Evolutionary conservation across 2,797 vertebrate species (phyloP).

Genomic region (Sebastolobus alascanus): DNA sequence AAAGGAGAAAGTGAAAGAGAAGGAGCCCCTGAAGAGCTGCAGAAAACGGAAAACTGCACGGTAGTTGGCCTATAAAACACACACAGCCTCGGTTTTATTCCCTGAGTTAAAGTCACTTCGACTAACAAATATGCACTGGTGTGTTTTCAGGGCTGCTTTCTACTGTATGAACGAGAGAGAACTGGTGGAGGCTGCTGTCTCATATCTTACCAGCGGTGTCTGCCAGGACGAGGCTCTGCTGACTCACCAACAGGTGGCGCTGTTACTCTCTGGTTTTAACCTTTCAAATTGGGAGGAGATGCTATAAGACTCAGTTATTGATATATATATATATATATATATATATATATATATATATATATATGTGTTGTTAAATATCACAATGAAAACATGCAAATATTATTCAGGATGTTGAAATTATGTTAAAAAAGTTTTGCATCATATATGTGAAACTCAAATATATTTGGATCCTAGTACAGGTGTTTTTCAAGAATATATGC

Average conservation of each 20-base stretch:
- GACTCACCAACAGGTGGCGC: conserved; percentile 54
- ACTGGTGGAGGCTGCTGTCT: conserved; percentile 74
- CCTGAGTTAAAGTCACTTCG: accelerated
- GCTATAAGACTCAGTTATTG: background rate
- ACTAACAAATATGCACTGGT: accelerated
- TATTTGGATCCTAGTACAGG: background rate
- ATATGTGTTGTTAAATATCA: background rate
- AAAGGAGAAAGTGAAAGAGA: conserved; percentile 26
- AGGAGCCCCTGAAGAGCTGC: conserved; percentile 39
- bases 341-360: no score
- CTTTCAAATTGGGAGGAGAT: background rate
- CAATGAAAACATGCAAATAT: background rate
- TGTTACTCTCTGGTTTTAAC: background rate
- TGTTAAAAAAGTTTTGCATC: background rate
- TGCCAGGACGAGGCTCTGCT: background rate
- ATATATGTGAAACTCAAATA: background rate
- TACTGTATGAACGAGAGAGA: conserved; percentile 85
- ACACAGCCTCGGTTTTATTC: background rate
- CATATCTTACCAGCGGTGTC: conserved; percentile 16
- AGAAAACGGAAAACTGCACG: conserved; percentile 54
- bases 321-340: background rate
- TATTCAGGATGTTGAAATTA: background rate
- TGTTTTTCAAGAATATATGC: background rate
- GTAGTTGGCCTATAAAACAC: conserved; percentile 28
- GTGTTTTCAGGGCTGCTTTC: conserved; percentile 58